phyloP scores from a whole-genome alignment of 2,888 invertebrate species.

The Malthinus flaveolus region DNA sequence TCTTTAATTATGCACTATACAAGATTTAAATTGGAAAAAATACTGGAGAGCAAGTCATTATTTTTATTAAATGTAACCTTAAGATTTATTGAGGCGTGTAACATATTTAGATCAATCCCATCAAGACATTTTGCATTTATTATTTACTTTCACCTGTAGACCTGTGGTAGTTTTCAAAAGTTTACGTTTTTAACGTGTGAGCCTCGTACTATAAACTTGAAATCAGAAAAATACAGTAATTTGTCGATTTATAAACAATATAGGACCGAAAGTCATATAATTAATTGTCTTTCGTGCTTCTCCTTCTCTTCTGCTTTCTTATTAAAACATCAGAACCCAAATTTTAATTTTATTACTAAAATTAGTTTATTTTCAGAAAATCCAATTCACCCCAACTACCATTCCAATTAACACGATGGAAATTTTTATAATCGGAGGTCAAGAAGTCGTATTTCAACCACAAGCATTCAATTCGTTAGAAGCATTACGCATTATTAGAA shows the following conservation, averaged over 20 bases:
- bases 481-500: conserved; percentile 60
- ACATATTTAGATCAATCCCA: not conserved
- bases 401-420: conserved; percentile 64
- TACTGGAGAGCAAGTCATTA: not conserved
- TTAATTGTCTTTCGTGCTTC: too few relatives aligned
- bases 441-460: conserved; percentile 59
- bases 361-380: conserved; percentile 52
- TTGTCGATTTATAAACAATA: too few relatives aligned
- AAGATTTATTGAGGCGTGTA: conserved; percentile 7
- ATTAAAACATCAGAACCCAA: too few relatives aligned
- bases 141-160: too few relatives aligned
- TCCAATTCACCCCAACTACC: conserved; percentile 57
- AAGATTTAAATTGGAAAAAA: not conserved
- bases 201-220: too few relatives aligned
- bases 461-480: conserved; percentile 61
- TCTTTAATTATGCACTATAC: not conserved
- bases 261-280: too few relatives aligned
- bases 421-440: conserved; percentile 61
- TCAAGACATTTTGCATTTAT: not conserved
- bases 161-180: too few relatives aligned
- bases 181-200: too few relatives aligned
- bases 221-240: too few relatives aligned
- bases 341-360: not conserved
- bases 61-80: conserved; percentile 13
- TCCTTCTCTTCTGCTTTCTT: too few relatives aligned